Evolutionary conservation across 2,888 invertebrate genomes (phyloP), one percentile per base, ranked within the genome.

Genomic region (Cephus rjabovi): DNA sequence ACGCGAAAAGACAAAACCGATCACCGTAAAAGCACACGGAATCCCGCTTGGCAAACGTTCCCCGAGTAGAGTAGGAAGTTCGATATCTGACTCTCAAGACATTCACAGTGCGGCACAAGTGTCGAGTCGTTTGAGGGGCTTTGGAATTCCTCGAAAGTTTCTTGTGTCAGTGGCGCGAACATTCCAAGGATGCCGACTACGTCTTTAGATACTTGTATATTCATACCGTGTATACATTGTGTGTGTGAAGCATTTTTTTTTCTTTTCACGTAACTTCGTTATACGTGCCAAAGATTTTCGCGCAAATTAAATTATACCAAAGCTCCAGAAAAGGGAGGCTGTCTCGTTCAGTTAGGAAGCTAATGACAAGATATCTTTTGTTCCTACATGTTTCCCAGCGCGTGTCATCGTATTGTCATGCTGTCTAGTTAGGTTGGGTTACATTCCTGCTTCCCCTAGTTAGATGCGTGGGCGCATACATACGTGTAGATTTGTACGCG

Each of bases 1-100:
- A 23, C 56, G 79, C 82, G 77, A 86, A 34, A 81, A 85, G 81
- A 82, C 81, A 79, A 81, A 81, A 82, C 84, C 84, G 86, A 87
- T 87, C 85, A 83, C 82, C 84, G 85, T 87, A 85, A 87, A 87
- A 86, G 85, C 87, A 86, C 83, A 85, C 84, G 83, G 81, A 85
- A 87, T 87, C 82, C 82, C 83, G 85, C 82, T 86, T 81, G 81
- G 83, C 85, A 82, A 71, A 71, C 71, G 34, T 12, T 71, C 71
- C 1, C 31, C 31, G 15, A 34, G 71, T 71, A 34, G 71, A 33
- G 71, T 31, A 71, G 34, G 71, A 71, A 71, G 71, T 56, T 56
- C 56, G 56, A 56, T 56, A 56, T 56, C 56, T 56, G 56, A 56
- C 56, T 56, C 56, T 56, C 56, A 23, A 23, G 56, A 23, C 56